phyloP scores from a whole-genome alignment of 2,888 invertebrate genomes.

The Elegia similella region DNA sequence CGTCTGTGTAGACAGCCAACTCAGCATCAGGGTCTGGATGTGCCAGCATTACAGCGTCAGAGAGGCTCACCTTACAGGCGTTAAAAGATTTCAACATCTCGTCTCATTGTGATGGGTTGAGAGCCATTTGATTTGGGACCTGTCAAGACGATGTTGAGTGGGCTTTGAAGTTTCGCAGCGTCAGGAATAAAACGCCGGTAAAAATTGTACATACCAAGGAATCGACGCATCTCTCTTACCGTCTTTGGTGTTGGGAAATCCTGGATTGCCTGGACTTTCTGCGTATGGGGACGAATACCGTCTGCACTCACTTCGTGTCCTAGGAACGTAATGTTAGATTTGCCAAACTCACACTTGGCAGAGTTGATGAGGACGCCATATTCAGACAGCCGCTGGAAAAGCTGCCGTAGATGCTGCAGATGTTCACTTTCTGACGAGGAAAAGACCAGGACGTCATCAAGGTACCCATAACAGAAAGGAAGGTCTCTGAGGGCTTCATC shows the following conservation, averaged over 20 bases:
- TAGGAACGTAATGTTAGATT: conserved; percentile 21
- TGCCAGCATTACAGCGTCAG: conserved; percentile 11
- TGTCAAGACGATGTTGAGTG: conserved; percentile 19
- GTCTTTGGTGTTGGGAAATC: conserved; percentile 27
- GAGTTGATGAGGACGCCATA: conserved; percentile 24
- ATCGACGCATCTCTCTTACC: conserved; percentile 22
- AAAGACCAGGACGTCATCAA: conserved; percentile 23
- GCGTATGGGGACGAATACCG: conserved; percentile 18
- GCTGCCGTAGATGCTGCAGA: conserved; percentile 16
- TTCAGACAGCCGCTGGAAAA: conserved; percentile 19
- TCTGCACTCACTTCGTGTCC: conserved; percentile 19
- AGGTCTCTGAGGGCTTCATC: conserved; percentile 22
- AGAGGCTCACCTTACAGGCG: conserved; percentile 17
- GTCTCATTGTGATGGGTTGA: conserved; percentile 18
- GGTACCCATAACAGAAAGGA: conserved; percentile 21
- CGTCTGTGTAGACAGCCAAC: conserved; percentile 37
- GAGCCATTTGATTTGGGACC: conserved; percentile 21
- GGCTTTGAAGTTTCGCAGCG: conserved; percentile 25
- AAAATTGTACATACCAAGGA: conserved; percentile 16
- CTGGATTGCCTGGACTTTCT: conserved; percentile 32
- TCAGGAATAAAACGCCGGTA: conserved; percentile 25
- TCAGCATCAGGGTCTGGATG: conserved; percentile 31
- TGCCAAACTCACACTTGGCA: conserved; percentile 23
- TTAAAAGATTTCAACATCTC: conserved; percentile 20
- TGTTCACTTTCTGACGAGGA: conserved; percentile 17